phyloP scores from a whole-genome alignment of 2,113 vertebrate genomes.

The Leiothrix lutea region DNA sequence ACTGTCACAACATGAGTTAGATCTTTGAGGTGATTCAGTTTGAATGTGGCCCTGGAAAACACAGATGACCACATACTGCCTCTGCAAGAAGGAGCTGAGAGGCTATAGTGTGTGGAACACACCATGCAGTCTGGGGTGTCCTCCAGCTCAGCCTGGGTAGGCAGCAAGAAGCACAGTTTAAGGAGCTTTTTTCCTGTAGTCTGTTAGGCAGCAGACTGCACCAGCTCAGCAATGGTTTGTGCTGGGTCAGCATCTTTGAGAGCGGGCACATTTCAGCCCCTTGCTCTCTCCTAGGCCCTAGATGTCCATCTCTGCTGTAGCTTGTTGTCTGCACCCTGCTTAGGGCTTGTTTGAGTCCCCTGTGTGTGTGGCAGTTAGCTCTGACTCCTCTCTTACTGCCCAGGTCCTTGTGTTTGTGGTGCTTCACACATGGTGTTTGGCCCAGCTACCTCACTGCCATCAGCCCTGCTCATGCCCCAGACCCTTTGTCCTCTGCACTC shows the following conservation, averaged over 20 bases:
- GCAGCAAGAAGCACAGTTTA: not conserved
- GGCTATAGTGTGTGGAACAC: not conserved
- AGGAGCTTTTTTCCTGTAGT: not conserved
- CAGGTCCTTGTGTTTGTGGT: not conserved
- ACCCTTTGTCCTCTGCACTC: rapidly evolving
- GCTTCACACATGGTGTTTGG: not conserved
- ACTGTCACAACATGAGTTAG: not conserved
- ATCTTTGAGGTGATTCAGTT: not conserved
- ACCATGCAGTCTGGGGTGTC: not conserved
- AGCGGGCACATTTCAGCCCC: not conserved
- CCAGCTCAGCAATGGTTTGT: not conserved
- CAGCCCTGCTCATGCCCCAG: not conserved
- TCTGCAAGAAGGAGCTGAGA: not conserved
- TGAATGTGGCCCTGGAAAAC: not conserved
- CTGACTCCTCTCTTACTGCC: not conserved
- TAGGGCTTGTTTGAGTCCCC: not conserved
- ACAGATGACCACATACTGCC: rapidly evolving
- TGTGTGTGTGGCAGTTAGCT: not conserved
- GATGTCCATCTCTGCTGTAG: not conserved
- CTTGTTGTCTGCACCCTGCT: not conserved
- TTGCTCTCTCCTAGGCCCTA: not conserved
- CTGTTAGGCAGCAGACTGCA: not conserved
- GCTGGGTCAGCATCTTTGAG: not conserved
- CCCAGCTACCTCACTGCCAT: not conserved
- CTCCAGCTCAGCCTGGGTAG: not conserved